These are phyloP conservation scores for Hirundo rustica DNA, from an alignment of 2,797 vertebrate species.

Conservation along the genomic window DNA sequence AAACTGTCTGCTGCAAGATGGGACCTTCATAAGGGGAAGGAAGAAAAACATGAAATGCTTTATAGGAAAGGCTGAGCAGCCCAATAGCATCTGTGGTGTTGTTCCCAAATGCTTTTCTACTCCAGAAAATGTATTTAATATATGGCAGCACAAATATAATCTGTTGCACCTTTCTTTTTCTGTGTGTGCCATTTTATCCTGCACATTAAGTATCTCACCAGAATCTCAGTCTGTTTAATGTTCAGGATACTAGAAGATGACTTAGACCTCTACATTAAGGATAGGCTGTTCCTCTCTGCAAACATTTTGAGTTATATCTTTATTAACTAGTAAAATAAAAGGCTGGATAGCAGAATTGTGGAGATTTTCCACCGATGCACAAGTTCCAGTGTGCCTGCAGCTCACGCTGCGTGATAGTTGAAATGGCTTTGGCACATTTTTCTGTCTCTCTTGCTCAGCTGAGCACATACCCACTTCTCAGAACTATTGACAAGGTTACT, in stretches of 20 bases:
- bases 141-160: not conserved
- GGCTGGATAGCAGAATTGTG: not conserved
- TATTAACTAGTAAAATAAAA: slow-evolving; percentile 7
- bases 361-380: not conserved
- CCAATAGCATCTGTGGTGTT: not conserved
- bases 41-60: not conserved
- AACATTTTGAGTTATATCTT: not conserved
- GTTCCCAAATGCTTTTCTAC: not conserved
- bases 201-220: not conserved
- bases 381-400: not conserved
- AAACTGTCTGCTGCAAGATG: not conserved
- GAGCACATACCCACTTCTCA: slow-evolving; percentile 34
- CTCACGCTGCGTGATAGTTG: not conserved
- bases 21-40: not conserved
- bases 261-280: not conserved
- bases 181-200: not conserved
- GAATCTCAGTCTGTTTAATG: not conserved
- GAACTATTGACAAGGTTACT: slow-evolving; percentile 56
- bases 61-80: not conserved
- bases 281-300: not conserved
- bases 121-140: not conserved
- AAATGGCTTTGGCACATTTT: slow-evolving; percentile 36
- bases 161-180: not conserved
- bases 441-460: not conserved
- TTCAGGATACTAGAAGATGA: not conserved